Evolutionary conservation across 2,113 vertebrate species (phyloP), one percentile per base, ranked within the genome.

Genomic region (Apteryx owenii): DNA sequence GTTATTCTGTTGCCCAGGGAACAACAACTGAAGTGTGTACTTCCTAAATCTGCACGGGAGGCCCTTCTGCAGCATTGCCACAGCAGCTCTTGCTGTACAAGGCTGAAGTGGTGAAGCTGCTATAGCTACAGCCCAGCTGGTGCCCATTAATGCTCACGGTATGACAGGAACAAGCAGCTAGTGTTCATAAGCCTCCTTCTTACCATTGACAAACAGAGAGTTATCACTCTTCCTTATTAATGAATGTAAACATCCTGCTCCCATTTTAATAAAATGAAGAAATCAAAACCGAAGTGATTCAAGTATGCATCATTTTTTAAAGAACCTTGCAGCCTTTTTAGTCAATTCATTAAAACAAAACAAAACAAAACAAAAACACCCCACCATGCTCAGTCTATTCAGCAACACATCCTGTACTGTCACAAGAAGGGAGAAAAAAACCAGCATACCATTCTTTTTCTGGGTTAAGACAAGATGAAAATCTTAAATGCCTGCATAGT

Each of bases 41-140:
- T 97, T 97, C 92, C 97, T 61, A 94, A 94, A 95, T 95, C 97
- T 78, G 87, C 97, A 86, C 97, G 95, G 97, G 97, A 98, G 97
- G 97, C 90, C 91, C 90, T 97, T 97, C 83, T 87, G 96, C 97
- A 94, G 97, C 96, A 93, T 23, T 93, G 89, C 96, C 97, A 94
- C 96, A 93, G 89, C 88, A 65, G 93, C 94, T 97, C 97, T 91
- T 56, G 94, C 97, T 98, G 94, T 88, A 96, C 78, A 22, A 75
- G 93, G 95, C 97, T 97, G 88, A 96, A 97, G 97, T 96, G 92
- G 93, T 70, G 94, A 85, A 96, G 95, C 97, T 94, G 97, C 94
- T 97, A 84, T 62, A 98, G 98, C 97, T 96, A 46, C 94, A 94
- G 93, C 97, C 95, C 98, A 97, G 97, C 97, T 97, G 97, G 97